phyloP scores from a whole-genome alignment of 2,113 vertebrate genomes.

The Labeo rohita region DNA sequence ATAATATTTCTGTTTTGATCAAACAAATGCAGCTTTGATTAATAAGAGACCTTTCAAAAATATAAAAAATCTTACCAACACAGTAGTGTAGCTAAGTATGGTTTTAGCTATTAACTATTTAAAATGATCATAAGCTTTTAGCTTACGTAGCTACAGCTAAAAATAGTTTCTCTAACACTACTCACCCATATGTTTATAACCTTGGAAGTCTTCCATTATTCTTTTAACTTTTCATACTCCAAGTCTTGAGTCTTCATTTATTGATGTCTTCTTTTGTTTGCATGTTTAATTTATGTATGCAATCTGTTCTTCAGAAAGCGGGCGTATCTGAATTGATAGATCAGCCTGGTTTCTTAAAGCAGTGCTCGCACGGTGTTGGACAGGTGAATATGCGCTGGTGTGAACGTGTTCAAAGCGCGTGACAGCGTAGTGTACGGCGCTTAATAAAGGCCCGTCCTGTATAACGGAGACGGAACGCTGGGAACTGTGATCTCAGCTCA shows the following conservation, averaged over 20 bases:
- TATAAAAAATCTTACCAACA: background rate
- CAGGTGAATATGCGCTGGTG: conserved; percentile 45
- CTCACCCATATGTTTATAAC: background rate
- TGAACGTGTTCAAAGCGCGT: conserved; percentile 45
- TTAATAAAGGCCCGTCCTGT: conserved; percentile 51
- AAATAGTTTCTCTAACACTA: background rate
- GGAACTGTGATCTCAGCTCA: conserved; percentile 65
- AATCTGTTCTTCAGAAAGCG: conserved; percentile 7
- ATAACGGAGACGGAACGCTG: conserved; percentile 15
- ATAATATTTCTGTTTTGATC: background rate
- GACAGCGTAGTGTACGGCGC: conserved; percentile 7
- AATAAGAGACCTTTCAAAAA: too few species aligned
- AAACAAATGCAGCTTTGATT: background rate
- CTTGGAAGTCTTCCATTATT: background rate
- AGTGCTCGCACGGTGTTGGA: background rate
- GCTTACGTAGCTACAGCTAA: background rate
- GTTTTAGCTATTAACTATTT: background rate
- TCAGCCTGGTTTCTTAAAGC: conserved; percentile 10
- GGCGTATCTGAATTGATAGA: conserved; percentile 15
- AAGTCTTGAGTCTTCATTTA: background rate
- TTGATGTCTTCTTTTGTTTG: conserved; percentile 17
- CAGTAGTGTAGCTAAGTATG: background rate
- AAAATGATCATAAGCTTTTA: background rate
- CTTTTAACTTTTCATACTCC: background rate
- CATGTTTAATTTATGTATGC: conserved; percentile 38